Base-by-base conservation (phyloP, 1,140 invertebrate species). In the Aphidius gifuensis region DNA sequence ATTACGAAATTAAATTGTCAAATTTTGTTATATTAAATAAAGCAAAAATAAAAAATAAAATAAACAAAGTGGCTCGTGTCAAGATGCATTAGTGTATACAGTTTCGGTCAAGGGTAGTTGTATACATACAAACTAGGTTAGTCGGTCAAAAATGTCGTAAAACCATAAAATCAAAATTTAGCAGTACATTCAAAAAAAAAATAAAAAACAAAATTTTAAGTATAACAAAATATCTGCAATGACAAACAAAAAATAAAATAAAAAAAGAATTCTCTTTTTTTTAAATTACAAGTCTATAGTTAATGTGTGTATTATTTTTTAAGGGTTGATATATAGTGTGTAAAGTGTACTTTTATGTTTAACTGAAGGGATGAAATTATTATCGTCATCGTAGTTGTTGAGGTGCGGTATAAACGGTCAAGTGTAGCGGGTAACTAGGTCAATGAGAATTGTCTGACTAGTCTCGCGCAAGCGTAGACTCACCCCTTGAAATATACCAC, bases 391-490 rank as follows among this genome's bases (percentile, higher is more conserved):
- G 56, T 48, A 7, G 61, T 6, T 51, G 58, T 49, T 58, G 49
- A 55, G 62, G 59, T 51, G 67, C 44, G 58, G 54, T 60, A 61
- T 74, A 71, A 73, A 73, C 77, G 79, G 77, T 79, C 79, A 80
- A 80, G 79, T 80, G 79, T 78, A 80, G 73, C 77, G 72, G 79
- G 79, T 80, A 80, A 80, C 73, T 80, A 62, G 79, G 78, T 80
- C 79, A 80, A 79, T 79, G 77, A 77, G 70, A 77, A 75, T 61
- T 68, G 64, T 64, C 62, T 64, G 57, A 64, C 73, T 74, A 69
- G 71, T 55, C 53, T 74, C 68, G 70, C 71, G 67, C 66, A 69
- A 71, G 70, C 72, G 71, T 67, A 65, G 68, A 64, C 68, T 48
- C 57, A 47, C 51, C 51, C 58, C 66, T 51, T 21, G 46, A 47